These are phyloP conservation scores for Abramis brama DNA, from an alignment of 2,113 vertebrate species.

Conservation along the genomic window DNA sequence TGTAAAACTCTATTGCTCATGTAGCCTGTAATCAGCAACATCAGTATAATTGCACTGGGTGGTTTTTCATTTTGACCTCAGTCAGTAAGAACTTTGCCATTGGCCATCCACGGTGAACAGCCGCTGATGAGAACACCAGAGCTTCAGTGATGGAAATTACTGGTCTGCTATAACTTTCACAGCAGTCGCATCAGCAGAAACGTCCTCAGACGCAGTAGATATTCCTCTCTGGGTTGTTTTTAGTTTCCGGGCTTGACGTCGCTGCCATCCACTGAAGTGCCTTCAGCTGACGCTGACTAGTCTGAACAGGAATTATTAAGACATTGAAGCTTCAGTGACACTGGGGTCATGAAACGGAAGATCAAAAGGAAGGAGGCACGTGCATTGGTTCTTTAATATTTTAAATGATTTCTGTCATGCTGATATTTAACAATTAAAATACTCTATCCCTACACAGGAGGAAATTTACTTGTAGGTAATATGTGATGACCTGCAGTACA, in stretches of 20 bases:
- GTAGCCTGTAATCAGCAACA: slow-evolving; percentile 8
- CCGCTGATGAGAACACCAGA: slow-evolving; percentile 26
- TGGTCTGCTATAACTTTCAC: slow-evolving; percentile 29
- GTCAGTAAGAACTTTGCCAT: slow-evolving; percentile 7
- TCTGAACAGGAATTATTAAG: slow-evolving; percentile 12
- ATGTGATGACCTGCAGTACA: background rate
- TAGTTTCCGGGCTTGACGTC: background rate
- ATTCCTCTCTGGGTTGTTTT: slow-evolving; percentile 2
- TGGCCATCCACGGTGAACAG: slow-evolving; percentile 6
- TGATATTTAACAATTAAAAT: background rate
- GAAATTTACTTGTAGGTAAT: background rate
- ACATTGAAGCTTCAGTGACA: slow-evolving; percentile 7
- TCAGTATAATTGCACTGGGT: background rate
- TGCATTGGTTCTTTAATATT: background rate
- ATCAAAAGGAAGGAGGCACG: background rate
- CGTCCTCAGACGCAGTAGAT: background rate
- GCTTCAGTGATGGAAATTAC: slow-evolving; percentile 2
- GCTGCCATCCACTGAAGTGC: background rate
- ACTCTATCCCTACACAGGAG: background rate
- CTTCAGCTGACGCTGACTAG: slow-evolving; percentile 6
- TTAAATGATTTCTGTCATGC: background rate
- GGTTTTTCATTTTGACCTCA: slow-evolving; percentile 19
- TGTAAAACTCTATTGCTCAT: slow-evolving; percentile 25
- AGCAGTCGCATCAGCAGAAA: slow-evolving; percentile 25
- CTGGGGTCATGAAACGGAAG: background rate